Evolutionary conservation across 2,113 vertebrate genomes (phyloP).

Genomic region (Petroica traversi): DNA sequence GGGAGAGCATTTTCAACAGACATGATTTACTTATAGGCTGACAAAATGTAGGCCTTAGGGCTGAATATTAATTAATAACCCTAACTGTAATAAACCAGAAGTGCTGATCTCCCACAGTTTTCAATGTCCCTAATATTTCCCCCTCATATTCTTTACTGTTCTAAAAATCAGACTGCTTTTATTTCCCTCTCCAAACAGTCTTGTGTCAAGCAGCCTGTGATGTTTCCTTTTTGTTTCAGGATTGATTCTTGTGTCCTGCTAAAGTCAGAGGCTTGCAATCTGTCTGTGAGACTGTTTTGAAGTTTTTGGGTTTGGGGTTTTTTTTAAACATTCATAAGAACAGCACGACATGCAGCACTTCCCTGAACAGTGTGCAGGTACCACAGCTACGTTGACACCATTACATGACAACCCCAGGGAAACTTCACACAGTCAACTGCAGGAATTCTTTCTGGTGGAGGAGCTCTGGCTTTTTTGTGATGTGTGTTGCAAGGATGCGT

Average conservation of each 20-base stretch:
- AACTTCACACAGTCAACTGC: neutral
- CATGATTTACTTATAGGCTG: neutral
- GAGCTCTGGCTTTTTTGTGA: neutral
- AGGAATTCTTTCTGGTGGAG: neutral
- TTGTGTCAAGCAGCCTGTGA: neutral
- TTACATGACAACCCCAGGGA: neutral
- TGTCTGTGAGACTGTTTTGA: neutral
- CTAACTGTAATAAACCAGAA: neutral
- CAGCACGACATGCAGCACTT: neutral
- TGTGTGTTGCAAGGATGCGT: neutral
- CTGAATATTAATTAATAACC: constrained; percentile 19
- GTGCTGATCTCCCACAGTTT: neutral
- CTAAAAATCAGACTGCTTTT: neutral
- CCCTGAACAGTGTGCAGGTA: neutral
- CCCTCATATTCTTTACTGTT: neutral
- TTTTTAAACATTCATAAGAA: neutral
- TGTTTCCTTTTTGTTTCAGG: neutral
- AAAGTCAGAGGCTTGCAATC: neutral
- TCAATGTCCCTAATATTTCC: neutral
- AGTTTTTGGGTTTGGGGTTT: accelerated
- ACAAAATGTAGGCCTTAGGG: neutral
- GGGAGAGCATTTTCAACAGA: neutral
- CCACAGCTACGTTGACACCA: neutral
- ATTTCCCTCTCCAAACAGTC: neutral
- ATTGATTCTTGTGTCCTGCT: neutral